Conservation (phyloP, 2,888 invertebrate genomes). For the Lochmaea crataegi region DNA sequence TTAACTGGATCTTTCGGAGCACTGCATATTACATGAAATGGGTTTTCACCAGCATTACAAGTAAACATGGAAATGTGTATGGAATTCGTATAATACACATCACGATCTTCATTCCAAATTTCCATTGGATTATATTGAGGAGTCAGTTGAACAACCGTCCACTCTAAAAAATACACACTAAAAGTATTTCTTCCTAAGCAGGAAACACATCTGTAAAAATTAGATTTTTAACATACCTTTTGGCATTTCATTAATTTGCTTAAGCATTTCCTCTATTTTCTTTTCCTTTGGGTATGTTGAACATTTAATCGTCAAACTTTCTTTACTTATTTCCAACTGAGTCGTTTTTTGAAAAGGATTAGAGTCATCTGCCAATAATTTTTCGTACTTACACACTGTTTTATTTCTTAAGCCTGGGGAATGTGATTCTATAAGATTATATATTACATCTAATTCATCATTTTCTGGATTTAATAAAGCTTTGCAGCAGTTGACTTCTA, state of each 20-base stretch:
- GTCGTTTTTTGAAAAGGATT: constrained; percentile 25
- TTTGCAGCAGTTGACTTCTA: constrained; percentile 54
- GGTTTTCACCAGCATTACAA: constrained; percentile 56
- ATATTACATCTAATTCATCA: constrained; percentile 57
- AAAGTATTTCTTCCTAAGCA: too few relatives aligned
- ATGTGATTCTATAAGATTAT: constrained; percentile 60
- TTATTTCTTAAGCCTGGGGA: constrained; percentile 56
- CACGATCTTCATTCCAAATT: constrained; percentile 49
- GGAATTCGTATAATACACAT: constrained; percentile 52
- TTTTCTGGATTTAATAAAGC: constrained; percentile 47
- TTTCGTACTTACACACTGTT: constrained; percentile 55
- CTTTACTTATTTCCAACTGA: constrained; percentile 49
- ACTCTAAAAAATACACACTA: constrained; percentile 66
- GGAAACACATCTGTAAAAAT: too few relatives aligned
- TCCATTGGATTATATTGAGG: constrained; percentile 58
- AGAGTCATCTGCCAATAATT: constrained; percentile 44
- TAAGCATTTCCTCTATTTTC: constrained; percentile 52
- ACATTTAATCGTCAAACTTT: constrained; percentile 55
- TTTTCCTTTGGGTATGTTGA: constrained; percentile 40
- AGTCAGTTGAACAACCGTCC: constrained; percentile 72
- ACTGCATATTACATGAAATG: constrained; percentile 55
- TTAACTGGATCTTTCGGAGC: constrained; percentile 50
- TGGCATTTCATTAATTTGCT: constrained; percentile 58
- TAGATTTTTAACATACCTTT: constrained; percentile 51
- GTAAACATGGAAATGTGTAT: constrained; percentile 59